Evolutionary conservation across 2,797 vertebrate species (phyloP).

Genomic region (Loriculus beryllinus): DNA sequence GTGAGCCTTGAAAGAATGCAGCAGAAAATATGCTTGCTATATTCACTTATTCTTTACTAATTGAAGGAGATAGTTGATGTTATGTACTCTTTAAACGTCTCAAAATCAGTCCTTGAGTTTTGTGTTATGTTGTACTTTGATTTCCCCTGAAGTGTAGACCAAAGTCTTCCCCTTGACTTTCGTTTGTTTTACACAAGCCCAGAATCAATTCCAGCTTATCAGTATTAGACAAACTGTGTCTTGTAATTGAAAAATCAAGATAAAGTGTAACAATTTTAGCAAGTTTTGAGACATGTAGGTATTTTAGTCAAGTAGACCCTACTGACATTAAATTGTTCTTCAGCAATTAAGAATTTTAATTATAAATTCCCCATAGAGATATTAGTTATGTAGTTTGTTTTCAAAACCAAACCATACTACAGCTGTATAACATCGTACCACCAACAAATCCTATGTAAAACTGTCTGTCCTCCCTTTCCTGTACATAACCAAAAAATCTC

Average conservation of each 20-base stretch:
- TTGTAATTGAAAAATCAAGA: neutral
- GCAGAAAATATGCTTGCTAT: neutral
- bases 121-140: neutral
- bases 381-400: neutral
- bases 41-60: neutral
- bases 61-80: neutral
- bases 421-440: accelerated
- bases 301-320: neutral
- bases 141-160: neutral
- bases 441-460: neutral
- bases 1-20: neutral
- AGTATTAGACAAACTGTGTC: neutral
- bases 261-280: neutral
- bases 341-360: neutral
- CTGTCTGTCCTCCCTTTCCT: neutral
- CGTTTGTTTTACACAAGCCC: neutral
- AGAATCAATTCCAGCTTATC: neutral
- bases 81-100: neutral
- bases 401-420: neutral
- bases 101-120: neutral
- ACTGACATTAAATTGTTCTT: neutral
- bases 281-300: neutral
- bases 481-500: neutral
- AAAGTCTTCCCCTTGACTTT: neutral
- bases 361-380: neutral